Evolutionary conservation across 2,113 vertebrate genomes (phyloP), one percentile per base, ranked within the genome.

Genomic region (Poicephalus meyeri): DNA sequence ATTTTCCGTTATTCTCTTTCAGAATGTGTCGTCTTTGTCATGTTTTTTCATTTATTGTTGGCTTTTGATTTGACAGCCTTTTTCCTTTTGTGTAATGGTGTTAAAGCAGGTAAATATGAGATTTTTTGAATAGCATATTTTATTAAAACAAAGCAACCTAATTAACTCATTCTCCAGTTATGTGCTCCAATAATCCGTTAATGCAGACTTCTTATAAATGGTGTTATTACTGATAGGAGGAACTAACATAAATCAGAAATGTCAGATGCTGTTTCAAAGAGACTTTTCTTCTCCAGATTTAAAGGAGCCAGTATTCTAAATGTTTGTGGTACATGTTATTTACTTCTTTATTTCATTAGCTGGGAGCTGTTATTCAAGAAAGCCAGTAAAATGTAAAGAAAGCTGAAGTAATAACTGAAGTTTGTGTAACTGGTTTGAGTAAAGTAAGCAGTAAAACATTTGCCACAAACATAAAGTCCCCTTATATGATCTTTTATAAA

Each of bases 141-240:
- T 87, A 79, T 76, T 95, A 65, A 86, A 91, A 95, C 35, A 87
- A 52, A 78, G 25, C 52, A 84, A 68, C 42, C 24, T 89, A 92
- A 93, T 91, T 93, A 93, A 86, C 42, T 91, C 55, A 46, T 95
- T 13, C 23, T 74, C 16, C 41, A 89, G 42, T 88, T 84, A 58
- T 37, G 26, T 89, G 58, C 69, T 91, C 39, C 29, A 42, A 28
- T 86, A 95, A 88, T 92, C 77, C 70, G 84, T 90, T 90, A 93
- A 92, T 86, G 79, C 21, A 25, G 35, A n/a, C 41, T 86, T 18
- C 50, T 89, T 91, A 60, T 39, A 90, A 90, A 90, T 68, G 65
- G 31, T 84, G 52, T 80, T 95, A 78, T 77, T 96, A 77, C n/a
- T 65, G 79, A 81, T 87, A 91, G 53, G 61, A 83, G 93, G 74